A percentile compares a stretch with the other conserved stretches of the same genome.
These are phyloP conservation scores for Nephrotoma appendiculata DNA, from an alignment of 2,888 invertebrate genomes.

Conservation along the genomic window DNA sequence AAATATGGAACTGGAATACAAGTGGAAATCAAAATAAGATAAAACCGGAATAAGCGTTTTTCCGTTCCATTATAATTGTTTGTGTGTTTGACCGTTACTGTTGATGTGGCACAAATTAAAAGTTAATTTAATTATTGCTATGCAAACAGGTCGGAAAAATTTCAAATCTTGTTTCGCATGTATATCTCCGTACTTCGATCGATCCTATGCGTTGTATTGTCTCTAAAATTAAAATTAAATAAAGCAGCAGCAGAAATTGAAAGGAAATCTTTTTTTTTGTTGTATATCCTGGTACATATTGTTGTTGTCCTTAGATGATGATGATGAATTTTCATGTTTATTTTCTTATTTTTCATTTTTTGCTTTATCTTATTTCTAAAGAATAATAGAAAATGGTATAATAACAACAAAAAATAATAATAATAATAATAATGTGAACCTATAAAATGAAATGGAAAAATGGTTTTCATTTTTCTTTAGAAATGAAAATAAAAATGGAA, in stretches of 20 bases:
- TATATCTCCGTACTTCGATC: background rate
- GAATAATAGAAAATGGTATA: background rate
- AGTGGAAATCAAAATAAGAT: too few species aligned
- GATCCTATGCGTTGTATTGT: background rate
- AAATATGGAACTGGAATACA: too few species aligned
- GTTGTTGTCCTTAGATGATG: background rate
- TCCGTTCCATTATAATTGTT: background rate
- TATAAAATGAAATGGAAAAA: background rate
- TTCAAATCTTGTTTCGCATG: background rate
- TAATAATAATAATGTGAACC: background rate
- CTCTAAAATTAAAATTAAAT: background rate
- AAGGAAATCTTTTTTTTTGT: background rate
- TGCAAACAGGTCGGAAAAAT: background rate
- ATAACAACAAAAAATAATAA: background rate
- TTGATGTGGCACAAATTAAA: background rate
- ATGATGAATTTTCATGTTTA: background rate
- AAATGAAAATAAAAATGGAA: background rate
- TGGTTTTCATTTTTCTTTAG: background rate
- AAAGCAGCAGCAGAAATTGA: background rate
- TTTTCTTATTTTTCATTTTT: background rate
- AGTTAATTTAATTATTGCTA: background rate
- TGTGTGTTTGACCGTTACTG: background rate
- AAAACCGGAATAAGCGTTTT: background rate
- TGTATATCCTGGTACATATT: background rate
- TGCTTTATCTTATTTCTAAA: background rate